Evolutionary conservation across 1,140 invertebrate genomes (phyloP).

Genomic region (Trichonephila clavipes): DNA sequence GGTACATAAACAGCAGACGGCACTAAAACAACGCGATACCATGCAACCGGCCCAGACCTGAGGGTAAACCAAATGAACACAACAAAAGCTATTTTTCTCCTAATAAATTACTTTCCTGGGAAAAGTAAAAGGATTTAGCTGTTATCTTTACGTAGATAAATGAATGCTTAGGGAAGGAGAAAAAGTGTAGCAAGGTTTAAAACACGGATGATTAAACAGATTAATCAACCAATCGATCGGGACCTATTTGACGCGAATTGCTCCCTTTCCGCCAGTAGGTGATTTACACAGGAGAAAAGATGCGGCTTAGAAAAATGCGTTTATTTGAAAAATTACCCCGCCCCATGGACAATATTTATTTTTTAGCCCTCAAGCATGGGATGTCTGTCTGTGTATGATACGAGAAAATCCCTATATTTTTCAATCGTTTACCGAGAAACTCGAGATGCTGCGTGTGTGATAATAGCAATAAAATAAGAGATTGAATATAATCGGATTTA

Average conservation of each 20-base stretch:
- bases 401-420: no score
- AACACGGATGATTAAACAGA: conserved; percentile 31
- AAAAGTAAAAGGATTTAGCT: conserved; percentile 49
- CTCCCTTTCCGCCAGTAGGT: conserved; percentile 12
- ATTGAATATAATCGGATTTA: no score
- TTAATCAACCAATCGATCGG: conserved; percentile 50
- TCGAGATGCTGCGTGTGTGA: no score
- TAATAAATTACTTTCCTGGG: conserved; percentile 29
- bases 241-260: conserved; percentile 23
- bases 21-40: not conserved
- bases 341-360: not conserved
- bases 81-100: not conserved
- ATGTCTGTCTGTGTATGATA: no score
- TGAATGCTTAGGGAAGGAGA: not conserved
- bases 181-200: conserved; percentile 35
- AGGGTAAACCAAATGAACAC: not conserved
- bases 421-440: no score
- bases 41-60: not conserved
- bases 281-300: not conserved
- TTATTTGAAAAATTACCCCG: not conserved
- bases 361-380: not conserved
- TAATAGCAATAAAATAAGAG: no score
- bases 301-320: not conserved
- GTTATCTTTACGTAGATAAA: conserved; percentile 36
- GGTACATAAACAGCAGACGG: not conserved